Conservation (phyloP, 2,888 invertebrate species). For the Thymelicus lineola region DNA sequence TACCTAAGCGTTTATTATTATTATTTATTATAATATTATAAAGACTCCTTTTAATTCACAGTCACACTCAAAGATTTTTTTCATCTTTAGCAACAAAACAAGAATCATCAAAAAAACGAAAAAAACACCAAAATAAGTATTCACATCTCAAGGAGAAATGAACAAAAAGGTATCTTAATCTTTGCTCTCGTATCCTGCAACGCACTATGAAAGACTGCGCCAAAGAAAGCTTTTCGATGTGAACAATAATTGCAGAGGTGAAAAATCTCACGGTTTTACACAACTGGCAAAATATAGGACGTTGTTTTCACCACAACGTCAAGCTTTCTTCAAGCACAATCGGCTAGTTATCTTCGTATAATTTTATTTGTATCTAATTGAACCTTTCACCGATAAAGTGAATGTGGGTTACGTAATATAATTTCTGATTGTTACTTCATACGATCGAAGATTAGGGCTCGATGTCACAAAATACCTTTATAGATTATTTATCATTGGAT, state of each 20-base stretch:
- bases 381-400: conserved; percentile 73
- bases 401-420: conserved; percentile 47
- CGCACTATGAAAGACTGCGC: not conserved
- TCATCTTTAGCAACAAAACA: not conserved
- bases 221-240: conserved; percentile 16
- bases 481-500: conserved; percentile 13
- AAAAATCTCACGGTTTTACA: conserved; percentile 28
- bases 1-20: too few species aligned
- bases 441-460: conserved; percentile 1
- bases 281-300: conserved; percentile 24
- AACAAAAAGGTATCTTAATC: conserved; percentile 3
- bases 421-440: conserved; percentile 20
- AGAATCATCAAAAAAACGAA: not conserved
- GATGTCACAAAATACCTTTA: conserved; percentile 3
- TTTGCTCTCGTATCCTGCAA: not conserved
- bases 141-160: not conserved
- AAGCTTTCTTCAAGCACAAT: conserved; percentile 43
- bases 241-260: conserved; percentile 29
- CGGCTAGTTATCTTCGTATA: conserved; percentile 52
- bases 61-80: not conserved
- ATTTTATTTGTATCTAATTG: conserved; percentile 47
- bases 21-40: too few species aligned
- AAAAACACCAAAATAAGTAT: not conserved
- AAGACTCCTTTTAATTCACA: not conserved
- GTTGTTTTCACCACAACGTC: conserved; percentile 28